Conservation (phyloP, 2,888 invertebrate species). For the Esperia sulphurella region DNA sequence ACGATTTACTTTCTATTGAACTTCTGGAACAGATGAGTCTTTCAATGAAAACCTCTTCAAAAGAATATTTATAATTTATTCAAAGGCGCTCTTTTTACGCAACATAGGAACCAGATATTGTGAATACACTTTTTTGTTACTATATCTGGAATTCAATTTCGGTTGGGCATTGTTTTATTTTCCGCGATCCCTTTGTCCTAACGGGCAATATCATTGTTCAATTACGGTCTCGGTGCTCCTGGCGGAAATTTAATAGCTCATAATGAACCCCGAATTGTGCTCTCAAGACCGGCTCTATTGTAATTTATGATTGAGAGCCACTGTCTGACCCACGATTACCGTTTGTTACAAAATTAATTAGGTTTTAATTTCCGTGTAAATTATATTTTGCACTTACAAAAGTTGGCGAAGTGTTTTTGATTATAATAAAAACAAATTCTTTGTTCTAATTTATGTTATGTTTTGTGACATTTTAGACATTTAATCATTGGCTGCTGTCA, state of each 20-base stretch:
- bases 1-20: too few relatives aligned
- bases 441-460: too few relatives aligned
- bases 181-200: slow-evolving; percentile 1
- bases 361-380: not conserved
- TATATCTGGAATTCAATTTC: not conserved
- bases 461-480: too few relatives aligned
- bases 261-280: slow-evolving; percentile 4
- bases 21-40: too few relatives aligned
- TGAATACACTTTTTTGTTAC: too few relatives aligned
- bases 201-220: slow-evolving; percentile 1
- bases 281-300: not conserved
- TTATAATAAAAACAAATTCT: not conserved
- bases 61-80: too few relatives aligned
- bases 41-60: too few relatives aligned
- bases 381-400: not conserved
- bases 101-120: too few relatives aligned
- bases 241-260: slow-evolving; percentile 5
- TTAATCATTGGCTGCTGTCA: too few relatives aligned
- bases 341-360: not conserved
- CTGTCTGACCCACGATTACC: not conserved
- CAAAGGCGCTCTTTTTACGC: too few relatives aligned
- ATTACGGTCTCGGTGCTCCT: not conserved
- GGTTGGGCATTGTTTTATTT: slow-evolving; percentile 1
- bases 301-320: not conserved
- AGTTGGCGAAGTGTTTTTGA: not conserved